phyloP scores from a whole-genome alignment of 2,888 invertebrate species.

The Cosmopolites sordidus region DNA sequence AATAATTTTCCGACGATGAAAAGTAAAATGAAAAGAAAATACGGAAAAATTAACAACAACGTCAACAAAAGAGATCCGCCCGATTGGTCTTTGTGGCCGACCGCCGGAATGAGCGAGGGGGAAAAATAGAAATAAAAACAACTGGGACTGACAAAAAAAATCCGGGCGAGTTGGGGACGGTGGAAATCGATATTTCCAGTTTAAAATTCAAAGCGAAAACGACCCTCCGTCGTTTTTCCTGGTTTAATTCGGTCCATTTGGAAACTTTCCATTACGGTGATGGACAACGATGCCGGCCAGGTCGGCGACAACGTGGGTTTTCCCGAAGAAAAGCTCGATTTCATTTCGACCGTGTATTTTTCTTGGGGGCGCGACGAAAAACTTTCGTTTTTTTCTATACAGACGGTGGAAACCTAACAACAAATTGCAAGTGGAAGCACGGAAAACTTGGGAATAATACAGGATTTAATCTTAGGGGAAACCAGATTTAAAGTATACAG shows the following conservation, averaged over 20 bases:
- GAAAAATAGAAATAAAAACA: too few relatives aligned
- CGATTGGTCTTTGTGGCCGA: too few relatives aligned
- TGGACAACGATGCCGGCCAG: constrained; percentile 18
- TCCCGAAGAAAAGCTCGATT: constrained; percentile 9
- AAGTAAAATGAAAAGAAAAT: too few relatives aligned
- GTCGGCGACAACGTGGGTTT: constrained; percentile 15
- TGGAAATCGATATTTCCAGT: constrained; percentile 19
- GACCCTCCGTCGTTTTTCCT: constrained; percentile 17
- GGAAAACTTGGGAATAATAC: not conserved
- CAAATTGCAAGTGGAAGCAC: not conserved
- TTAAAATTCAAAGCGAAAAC: constrained; percentile 23
- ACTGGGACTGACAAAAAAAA: not conserved
- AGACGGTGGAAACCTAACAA: not conserved
- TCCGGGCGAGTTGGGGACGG: not conserved
- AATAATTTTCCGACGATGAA: too few relatives aligned
- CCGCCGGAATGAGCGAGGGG: too few relatives aligned
- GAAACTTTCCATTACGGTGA: constrained; percentile 22
- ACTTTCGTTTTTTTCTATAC: not conserved
- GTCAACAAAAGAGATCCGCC: too few relatives aligned
- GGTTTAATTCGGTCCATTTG: constrained; percentile 23
- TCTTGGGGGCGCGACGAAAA: not conserved
- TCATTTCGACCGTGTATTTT: not conserved
- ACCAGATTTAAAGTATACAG: too few relatives aligned
- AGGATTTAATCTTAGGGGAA: not conserved
- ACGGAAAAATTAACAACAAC: too few relatives aligned